Percentiles rank a stretch among this genome's conserved stretches.
These are phyloP conservation scores for Ectobius pallidus DNA, from an alignment of 2,888 invertebrate genomes.

Conservation along the genomic window DNA sequence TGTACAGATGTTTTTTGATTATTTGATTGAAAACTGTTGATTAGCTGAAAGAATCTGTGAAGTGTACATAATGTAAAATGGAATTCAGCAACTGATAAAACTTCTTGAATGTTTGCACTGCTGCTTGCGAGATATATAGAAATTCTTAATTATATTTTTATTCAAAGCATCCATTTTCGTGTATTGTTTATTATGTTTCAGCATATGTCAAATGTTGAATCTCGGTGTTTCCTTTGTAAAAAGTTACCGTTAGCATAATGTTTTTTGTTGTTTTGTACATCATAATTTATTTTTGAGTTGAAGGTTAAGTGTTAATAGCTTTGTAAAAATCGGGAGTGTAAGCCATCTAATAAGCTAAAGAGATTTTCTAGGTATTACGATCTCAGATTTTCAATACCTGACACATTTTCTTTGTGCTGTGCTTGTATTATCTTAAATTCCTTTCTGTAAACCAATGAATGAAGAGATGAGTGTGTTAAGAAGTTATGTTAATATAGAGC, in stretches of 20 bases:
- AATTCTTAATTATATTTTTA: constrained; percentile 18
- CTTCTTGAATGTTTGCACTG: constrained; percentile 23
- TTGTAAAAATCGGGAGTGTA: neutral
- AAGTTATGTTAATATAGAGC: too few species aligned
- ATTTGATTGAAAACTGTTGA: too few species aligned
- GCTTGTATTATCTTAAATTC: too few species aligned
- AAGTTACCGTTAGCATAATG: constrained; percentile 23
- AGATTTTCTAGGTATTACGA: too few species aligned
- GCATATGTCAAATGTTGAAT: constrained; percentile 6
- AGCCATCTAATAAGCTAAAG: too few species aligned
- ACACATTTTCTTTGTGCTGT: too few species aligned
- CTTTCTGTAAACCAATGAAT: too few species aligned
- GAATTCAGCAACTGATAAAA: neutral
- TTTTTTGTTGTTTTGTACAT: constrained; percentile 14
- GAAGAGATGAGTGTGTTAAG: too few species aligned
- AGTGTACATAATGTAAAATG: neutral
- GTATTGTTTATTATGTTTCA: constrained; percentile 21
- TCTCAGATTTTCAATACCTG: too few species aligned
- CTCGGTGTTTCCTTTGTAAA: constrained; percentile 11
- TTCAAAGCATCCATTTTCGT: constrained; percentile 2
- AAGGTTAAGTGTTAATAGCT: neutral
- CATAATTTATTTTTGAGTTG: constrained; percentile 22
- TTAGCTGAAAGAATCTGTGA: too few species aligned
- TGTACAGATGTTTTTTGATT: too few species aligned
- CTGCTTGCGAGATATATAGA: neutral